Conservation (phyloP, 2,888 invertebrate species). For the Synanthedon andrenaeformis region DNA sequence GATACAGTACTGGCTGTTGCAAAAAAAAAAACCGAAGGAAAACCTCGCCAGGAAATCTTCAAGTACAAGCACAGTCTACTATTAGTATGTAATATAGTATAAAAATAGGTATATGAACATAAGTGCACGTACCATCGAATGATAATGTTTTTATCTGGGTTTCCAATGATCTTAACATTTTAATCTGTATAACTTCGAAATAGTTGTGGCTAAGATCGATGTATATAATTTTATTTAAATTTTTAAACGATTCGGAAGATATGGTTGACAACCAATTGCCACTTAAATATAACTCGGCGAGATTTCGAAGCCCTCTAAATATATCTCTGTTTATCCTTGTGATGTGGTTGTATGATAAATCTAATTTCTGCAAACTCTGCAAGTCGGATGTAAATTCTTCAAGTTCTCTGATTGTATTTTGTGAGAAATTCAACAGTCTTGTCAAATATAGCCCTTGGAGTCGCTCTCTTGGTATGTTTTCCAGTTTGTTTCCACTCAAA, state of each 20-base stretch:
- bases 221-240: slow-evolving; percentile 78
- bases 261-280: slow-evolving; percentile 86
- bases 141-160: slow-evolving; percentile 83
- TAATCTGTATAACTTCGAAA: slow-evolving; percentile 82
- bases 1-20: no score
- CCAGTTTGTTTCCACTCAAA: slow-evolving; percentile 84
- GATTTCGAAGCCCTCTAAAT: slow-evolving; percentile 80
- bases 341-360: slow-evolving; percentile 86
- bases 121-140: slow-evolving; percentile 79
- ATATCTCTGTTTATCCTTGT: slow-evolving; percentile 80
- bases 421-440: slow-evolving; percentile 83
- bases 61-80: no score
- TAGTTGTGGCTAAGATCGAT: slow-evolving; percentile 87
- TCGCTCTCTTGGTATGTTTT: slow-evolving; percentile 85
- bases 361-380: slow-evolving; percentile 80
- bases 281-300: slow-evolving; percentile 82
- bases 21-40: no score
- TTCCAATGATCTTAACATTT: slow-evolving; percentile 82
- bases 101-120: no score
- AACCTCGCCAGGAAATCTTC: no score
- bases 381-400: slow-evolving; percentile 86
- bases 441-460: slow-evolving; percentile 82
- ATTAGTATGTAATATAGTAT: no score
- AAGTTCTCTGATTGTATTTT: slow-evolving; percentile 83
- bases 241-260: slow-evolving; percentile 82